A percentile compares a stretch with the other conserved stretches of the same genome.
Conservation (phyloP, 2,888 invertebrate genomes). For the Thymelicus acteon region DNA sequence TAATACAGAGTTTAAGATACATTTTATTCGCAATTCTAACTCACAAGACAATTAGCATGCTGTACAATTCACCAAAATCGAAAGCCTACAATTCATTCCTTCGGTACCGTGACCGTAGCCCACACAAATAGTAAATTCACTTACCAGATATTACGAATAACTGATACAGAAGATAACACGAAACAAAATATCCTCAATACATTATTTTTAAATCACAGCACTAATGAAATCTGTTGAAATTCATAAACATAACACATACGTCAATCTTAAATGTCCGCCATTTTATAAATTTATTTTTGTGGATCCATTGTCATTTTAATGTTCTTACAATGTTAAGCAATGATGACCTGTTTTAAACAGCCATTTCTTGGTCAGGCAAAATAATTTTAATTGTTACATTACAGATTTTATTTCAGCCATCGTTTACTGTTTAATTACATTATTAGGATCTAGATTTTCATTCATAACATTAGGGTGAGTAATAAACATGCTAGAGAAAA, state of each 20-base stretch:
- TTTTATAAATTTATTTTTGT: slow-evolving; percentile 68
- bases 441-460: no score
- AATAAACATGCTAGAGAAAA: no score
- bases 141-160: slow-evolving; percentile 28
- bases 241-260: slow-evolving; percentile 82
- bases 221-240: slow-evolving; percentile 49
- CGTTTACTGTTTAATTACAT: no score
- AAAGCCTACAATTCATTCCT: slow-evolving; percentile 64
- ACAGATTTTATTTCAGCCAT: no score
- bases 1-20: not conserved
- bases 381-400: not conserved
- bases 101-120: slow-evolving; percentile 14
- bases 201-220: slow-evolving; percentile 61
- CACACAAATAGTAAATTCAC: slow-evolving; percentile 6
- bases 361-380: not conserved
- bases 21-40: not conserved
- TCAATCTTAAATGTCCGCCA: slow-evolving; percentile 77
- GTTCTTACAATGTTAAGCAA: not conserved
- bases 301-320: slow-evolving; percentile 35
- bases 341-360: not conserved
- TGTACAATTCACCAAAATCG: slow-evolving; percentile 33
- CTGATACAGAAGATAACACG: slow-evolving; percentile 11
- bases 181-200: slow-evolving; percentile 58
- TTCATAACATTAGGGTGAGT: no score
- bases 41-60: slow-evolving; percentile 1